Evolutionary conservation across 1,140 invertebrate genomes (phyloP).

Genomic region (Temnothorax curvispinosus): DNA sequence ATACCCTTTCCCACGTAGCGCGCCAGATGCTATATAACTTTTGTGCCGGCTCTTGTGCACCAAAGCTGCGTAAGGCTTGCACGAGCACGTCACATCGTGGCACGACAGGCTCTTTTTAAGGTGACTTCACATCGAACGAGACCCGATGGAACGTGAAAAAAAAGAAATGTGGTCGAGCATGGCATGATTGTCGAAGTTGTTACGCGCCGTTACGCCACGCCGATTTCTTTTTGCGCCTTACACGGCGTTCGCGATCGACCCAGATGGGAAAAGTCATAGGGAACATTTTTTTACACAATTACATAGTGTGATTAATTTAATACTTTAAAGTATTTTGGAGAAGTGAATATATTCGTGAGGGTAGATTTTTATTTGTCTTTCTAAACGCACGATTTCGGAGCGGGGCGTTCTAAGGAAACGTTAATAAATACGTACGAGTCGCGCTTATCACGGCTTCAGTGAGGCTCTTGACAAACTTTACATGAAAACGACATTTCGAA

Average conservation of each 20-base stretch:
- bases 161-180: background rate
- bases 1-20: conserved; percentile 75
- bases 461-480: conserved; percentile 19
- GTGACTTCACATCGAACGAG: conserved; percentile 27
- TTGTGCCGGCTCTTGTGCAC: conserved; percentile 50
- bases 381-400: background rate
- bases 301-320: background rate
- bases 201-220: conserved; percentile 38
- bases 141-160: conserved; percentile 11
- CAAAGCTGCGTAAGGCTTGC: conserved; percentile 55
- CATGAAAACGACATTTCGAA: background rate
- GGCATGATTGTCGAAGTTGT: conserved; percentile 46
- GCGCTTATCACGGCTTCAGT: background rate
- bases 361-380: background rate
- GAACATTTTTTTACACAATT: background rate
- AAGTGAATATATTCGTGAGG: background rate
- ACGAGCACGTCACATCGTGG: conserved; percentile 52
- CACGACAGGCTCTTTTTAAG: conserved; percentile 41
- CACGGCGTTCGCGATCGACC: background rate
- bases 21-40: conserved; percentile 72
- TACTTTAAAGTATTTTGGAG: background rate
- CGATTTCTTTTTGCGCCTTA: conserved; percentile 46
- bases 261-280: background rate
- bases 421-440: background rate
- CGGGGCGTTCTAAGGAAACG: background rate